A percentile compares a stretch with the other conserved stretches of the same genome.
These are phyloP conservation scores for Abramis brama DNA, from an alignment of 2,113 vertebrate species.

Conservation along the genomic window DNA sequence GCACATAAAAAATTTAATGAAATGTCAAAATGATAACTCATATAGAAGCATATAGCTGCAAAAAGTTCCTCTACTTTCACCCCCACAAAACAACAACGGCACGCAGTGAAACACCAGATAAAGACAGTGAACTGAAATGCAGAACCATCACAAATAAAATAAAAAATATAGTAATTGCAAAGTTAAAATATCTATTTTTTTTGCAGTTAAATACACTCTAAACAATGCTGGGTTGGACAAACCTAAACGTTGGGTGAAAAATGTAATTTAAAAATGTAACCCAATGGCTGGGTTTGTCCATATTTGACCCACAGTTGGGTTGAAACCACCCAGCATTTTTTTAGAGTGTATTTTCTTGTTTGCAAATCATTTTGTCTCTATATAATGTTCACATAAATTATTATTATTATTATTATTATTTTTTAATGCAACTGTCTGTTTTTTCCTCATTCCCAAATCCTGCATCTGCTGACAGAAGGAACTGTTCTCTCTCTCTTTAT, in stretches of 20 bases:
- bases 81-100: not conserved
- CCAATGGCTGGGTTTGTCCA: too few species aligned
- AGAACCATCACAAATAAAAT: not conserved
- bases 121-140: not conserved
- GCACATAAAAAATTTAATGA: not conserved
- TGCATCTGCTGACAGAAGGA: conserved; percentile 10
- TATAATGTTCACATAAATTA: not conserved
- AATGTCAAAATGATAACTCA: not conserved
- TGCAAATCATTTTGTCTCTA: not conserved
- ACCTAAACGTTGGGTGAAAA: too few species aligned
- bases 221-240: too few species aligned
- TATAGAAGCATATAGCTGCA: not conserved
- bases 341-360: too few species aligned
- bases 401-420: too few species aligned
- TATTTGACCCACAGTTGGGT: too few species aligned
- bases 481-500: conserved; percentile 30
- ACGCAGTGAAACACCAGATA: not conserved
- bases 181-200: too few species aligned
- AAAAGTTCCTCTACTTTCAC: not conserved
- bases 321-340: too few species aligned
- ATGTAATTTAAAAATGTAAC: too few species aligned
- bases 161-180: too few species aligned
- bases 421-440: too few species aligned
- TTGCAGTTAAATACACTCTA: too few species aligned
- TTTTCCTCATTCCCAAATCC: not conserved